Base-by-base conservation (phyloP, 1,140 invertebrate genomes). In the Heliconius congener region DNA sequence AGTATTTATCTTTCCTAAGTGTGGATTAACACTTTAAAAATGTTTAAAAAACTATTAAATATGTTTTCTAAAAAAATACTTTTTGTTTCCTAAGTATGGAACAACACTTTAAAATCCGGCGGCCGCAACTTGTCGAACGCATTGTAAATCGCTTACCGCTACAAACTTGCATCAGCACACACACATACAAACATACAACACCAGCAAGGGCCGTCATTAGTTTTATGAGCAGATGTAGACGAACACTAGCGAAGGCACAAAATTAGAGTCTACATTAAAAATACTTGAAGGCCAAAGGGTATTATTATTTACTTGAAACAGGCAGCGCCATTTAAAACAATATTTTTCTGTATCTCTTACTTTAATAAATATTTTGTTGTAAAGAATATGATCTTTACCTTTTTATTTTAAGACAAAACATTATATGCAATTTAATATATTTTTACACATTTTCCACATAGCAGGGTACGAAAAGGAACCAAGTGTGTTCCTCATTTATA, bases 171-270 rank as follows among this genome's bases (percentile, higher is more conserved):
- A 39, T 52, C 50, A 57, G 30, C 60, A 80, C 78, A 81, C 77
- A 82, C 76, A 71, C 71, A 57, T 42, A 81, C 78, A 82, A 71
- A 85, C 71, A 77, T 77, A 37, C 27, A 81, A 73, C 55, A 73
- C 39, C 39, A 80, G 60, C 37, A 73, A 85, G 81, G 82, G 76
- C 81, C 80, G 77, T 78, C 46, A 82, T 83, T 82, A 83, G 71
- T 39, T 81, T 72, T 79, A 83, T 76, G 79, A 80, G 42, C 83
- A 85, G 79, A 85, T 84, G 81, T 52, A 80, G 76, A 55, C 77
- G 79, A 79, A 77, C 78, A 79, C 74, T 34, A 77, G 66, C 70
- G 34, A 23, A 16, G 42, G 76, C 55, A 72, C 81, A 76, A 77
- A 80, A 71, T 82, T 78, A 81, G 79, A 81, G 60, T 66, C 60